Base-by-base conservation (phyloP, 2,797 vertebrate species). In the Tragopan temminckii region DNA sequence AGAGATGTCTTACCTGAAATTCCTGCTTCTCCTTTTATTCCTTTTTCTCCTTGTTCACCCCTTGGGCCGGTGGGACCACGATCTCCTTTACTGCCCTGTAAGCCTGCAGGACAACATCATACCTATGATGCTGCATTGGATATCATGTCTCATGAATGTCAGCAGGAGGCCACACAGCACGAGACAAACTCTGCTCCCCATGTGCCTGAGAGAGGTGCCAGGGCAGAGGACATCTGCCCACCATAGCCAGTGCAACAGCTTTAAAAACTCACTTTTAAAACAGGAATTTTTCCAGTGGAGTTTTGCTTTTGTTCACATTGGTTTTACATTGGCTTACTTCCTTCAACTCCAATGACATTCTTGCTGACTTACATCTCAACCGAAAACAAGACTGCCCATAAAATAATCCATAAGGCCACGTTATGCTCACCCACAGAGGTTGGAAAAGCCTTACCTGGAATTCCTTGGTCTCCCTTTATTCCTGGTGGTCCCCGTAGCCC, bases 361-460 rank as follows among this genome's bases (percentile, higher is more conserved):
- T 62, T 82, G 68, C 42, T 61, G 53, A 71, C 45, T 93, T 72
- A 63, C 16, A 89, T 46, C 50, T 81, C 66, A 48, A 78, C 71
- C 74, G 42, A 87, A 88, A 55, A 79, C 17, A 75, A 90, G 90
- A 85, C 75, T 89, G 45, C 53, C 64, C 64, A 71, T 93, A 96
- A 96, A 95, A 95, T 83, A 48, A 79, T 31, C 76, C 85, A 93
- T 93, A 83, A 92, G 95, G 59, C 40, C 75, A 61, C 40, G 87
- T 94, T 80, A 95, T 80, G 77, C n/a, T 86, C 79, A 82, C 52
- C 52, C 76, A 80, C 36, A 89, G 82, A 59, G 76, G 31, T 78
- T 86, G 95, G 72, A 84, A 94, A 77, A 91, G 66, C 36, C 88
- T 93, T 94, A 97, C 95, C 96, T 95, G 72, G 75, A 35, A 88